Evolutionary conservation across 1,140 invertebrate genomes (phyloP).

Genomic region (Leptopilina clavipes): DNA sequence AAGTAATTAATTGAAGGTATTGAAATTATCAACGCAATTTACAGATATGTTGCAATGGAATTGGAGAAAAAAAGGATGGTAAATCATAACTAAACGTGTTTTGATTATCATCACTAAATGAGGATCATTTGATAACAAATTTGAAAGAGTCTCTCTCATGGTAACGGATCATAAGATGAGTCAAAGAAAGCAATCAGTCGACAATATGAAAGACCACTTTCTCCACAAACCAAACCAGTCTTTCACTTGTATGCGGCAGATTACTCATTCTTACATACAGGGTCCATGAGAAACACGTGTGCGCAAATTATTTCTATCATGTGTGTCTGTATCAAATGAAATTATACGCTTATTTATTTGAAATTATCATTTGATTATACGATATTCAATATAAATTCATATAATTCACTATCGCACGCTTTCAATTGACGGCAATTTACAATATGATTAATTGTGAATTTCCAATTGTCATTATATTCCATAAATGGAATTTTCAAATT

Average conservation of each 20-base stretch:
- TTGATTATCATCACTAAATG: too few species aligned
- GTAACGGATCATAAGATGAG: slow-evolving; percentile 1
- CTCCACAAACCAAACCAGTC: not conserved
- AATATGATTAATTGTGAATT: not conserved
- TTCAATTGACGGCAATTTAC: not conserved
- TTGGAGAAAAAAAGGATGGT: too few species aligned
- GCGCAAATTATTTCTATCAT: slow-evolving; percentile 5
- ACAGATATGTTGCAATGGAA: too few species aligned
- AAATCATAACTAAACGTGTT: too few species aligned
- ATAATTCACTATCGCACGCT: not conserved
- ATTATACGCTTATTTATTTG: slow-evolving; percentile 16
- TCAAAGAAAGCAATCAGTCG: not conserved
- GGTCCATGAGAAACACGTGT: not conserved
- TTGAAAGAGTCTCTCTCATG: not conserved
- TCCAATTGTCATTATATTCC: not conserved
- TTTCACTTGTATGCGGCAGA: slow-evolving; percentile 13
- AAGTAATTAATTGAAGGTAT: too few species aligned
- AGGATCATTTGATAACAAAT: not conserved
- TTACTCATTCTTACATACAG: slow-evolving; percentile 8
- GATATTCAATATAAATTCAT: slow-evolving; percentile 9
- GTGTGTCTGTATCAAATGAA: not conserved
- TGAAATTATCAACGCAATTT: too few species aligned
- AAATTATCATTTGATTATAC: slow-evolving; percentile 19
- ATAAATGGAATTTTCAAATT: too few species aligned
- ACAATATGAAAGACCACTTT: slow-evolving; percentile 26